Percentiles rank a stretch among this genome's conserved stretches.
Conservation (phyloP, 2,888 invertebrate species). For the Ferdinandea cuprea region DNA sequence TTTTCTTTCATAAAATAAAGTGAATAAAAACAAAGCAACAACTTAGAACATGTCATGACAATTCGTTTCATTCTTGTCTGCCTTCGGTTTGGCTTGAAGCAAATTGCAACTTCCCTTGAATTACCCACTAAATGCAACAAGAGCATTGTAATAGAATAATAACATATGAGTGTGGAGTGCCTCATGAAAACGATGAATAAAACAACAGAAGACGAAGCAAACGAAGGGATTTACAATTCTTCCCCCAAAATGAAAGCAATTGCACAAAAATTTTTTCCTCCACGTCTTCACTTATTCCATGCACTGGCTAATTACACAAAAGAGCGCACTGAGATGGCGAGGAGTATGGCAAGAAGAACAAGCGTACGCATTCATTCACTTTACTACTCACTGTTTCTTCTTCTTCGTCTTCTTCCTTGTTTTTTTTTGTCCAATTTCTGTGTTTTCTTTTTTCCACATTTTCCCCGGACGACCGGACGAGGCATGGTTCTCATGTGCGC, state of each 20-base stretch:
- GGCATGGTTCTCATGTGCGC: constrained; percentile 56
- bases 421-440: neutral
- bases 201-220: constrained; percentile 28
- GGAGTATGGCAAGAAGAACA: constrained; percentile 25
- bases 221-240: constrained; percentile 15
- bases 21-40: constrained; percentile 6
- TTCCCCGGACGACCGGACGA: constrained; percentile 14
- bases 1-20: neutral
- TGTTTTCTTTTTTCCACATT: constrained; percentile 17
- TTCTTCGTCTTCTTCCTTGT: neutral
- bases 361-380: constrained; percentile 72
- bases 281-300: constrained; percentile 30
- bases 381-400: constrained; percentile 42
- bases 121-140: constrained; percentile 46
- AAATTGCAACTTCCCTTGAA: constrained; percentile 41
- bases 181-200: constrained; percentile 48
- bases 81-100: constrained; percentile 6
- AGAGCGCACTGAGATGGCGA: constrained; percentile 30
- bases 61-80: constrained; percentile 26
- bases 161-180: too few species aligned
- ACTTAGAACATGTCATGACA: constrained; percentile 30
- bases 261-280: constrained; percentile 11
- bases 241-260: constrained; percentile 22
- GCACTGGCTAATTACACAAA: constrained; percentile 62
- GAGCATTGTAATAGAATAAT: constrained; percentile 44